Conservation (phyloP, 2,113 vertebrate species). For the Varanus salvator region DNA sequence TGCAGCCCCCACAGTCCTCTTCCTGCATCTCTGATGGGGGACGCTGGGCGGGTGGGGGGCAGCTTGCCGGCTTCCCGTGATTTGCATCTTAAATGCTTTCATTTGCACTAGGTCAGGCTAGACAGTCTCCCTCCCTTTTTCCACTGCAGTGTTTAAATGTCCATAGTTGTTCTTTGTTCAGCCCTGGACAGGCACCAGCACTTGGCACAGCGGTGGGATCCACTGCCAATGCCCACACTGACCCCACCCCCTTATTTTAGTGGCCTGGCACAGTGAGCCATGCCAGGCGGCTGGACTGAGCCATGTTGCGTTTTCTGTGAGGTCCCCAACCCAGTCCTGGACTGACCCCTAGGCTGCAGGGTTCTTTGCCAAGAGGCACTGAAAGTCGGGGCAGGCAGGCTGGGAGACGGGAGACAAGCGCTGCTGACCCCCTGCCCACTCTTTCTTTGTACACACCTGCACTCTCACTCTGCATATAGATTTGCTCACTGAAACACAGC, state of each 20-base stretch:
- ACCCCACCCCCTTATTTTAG: neutral
- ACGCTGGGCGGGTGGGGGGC: neutral
- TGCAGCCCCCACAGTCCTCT: neutral
- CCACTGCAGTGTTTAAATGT: neutral
- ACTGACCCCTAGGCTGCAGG: constrained; percentile 42
- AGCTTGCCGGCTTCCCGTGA: neutral
- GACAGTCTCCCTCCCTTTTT: constrained; percentile 20
- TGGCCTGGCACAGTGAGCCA: neutral
- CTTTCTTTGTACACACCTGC: neutral
- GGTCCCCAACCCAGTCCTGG: too few species aligned
- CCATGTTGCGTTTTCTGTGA: neutral
- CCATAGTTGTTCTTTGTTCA: neutral
- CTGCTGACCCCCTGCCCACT: neutral
- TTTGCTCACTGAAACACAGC: constrained; percentile 21
- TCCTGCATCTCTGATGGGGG: accelerated
- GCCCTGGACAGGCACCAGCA: neutral
- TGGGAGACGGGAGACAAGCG: neutral
- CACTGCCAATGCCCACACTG: neutral
- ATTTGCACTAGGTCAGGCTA: constrained; percentile 23
- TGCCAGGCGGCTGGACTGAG: neutral
- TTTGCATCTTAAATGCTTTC: neutral
- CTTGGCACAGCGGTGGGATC: neutral
- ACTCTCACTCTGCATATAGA: constrained; percentile 1
- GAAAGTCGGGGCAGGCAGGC: constrained; percentile 1
- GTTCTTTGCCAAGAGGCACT: constrained; percentile 21